These are phyloP conservation scores for Pseudomyrmex flavicornis DNA, from an alignment of 1,140 invertebrate species.

Conservation along the genomic window DNA sequence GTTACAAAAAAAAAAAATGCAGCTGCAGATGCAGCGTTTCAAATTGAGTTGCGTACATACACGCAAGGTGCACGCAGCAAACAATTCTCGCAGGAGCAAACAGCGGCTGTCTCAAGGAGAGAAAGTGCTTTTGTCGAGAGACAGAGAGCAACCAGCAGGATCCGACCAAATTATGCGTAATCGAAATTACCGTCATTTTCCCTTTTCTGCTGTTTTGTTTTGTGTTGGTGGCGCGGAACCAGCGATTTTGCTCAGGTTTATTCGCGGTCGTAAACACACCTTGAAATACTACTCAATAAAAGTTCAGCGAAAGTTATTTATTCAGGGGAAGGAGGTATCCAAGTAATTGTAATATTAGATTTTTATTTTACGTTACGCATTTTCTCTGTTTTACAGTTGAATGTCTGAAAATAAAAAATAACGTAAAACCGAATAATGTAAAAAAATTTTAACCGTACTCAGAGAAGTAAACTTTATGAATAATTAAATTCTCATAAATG, in stretches of 20 bases:
- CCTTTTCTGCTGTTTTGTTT: conserved; percentile 67
- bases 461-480: no score
- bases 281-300: conserved; percentile 35
- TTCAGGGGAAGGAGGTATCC: no score
- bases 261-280: conserved; percentile 37
- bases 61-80: neutral
- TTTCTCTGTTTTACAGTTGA: neutral
- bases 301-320: conserved; percentile 32
- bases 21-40: neutral
- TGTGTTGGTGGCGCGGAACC: conserved; percentile 63
- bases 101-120: conserved; percentile 63
- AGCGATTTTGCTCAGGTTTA: conserved; percentile 9
- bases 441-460: no score
- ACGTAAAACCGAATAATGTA: no score
- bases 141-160: conserved; percentile 58
- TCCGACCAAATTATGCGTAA: conserved; percentile 77
- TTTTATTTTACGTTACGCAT: neutral
- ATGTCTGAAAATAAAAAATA: no score
- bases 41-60: neutral
- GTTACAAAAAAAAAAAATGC: conserved; percentile 35
- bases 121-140: conserved; percentile 76
- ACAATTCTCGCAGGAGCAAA: conserved; percentile 20
- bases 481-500: no score
- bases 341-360: neutral
- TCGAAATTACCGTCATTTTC: conserved; percentile 76